Percentiles rank a stretch among this genome's conserved stretches.
These are phyloP conservation scores for Climacteris rufus DNA, from an alignment of 2,113 vertebrate species.

Conservation along the genomic window DNA sequence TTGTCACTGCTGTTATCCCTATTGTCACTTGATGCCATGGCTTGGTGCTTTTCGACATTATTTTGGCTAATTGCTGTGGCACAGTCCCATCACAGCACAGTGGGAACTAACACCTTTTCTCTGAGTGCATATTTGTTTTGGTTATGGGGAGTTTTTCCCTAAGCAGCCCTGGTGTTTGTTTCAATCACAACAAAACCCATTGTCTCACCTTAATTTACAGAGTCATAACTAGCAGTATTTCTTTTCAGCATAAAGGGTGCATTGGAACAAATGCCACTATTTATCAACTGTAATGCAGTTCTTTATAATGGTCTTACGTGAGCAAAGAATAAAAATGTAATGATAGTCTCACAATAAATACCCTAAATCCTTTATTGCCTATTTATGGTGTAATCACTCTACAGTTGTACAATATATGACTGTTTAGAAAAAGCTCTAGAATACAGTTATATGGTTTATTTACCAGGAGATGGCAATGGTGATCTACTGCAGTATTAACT, in stretches of 20 bases:
- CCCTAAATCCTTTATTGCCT: slow-evolving; percentile 63
- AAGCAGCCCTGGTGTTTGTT: slow-evolving; percentile 52
- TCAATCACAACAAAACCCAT: slow-evolving; percentile 62
- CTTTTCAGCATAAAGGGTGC: slow-evolving; percentile 52
- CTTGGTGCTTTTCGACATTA: slow-evolving; percentile 8
- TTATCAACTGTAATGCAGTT: slow-evolving; percentile 67
- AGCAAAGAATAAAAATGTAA: slow-evolving; percentile 66
- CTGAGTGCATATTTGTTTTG: not conserved
- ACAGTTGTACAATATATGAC: slow-evolving; percentile 40
- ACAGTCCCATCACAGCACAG: not conserved
- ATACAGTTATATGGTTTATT: slow-evolving; percentile 49
- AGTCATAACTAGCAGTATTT: slow-evolving; percentile 61
- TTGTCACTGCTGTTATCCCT: slow-evolving; percentile 31
- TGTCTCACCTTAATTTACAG: slow-evolving; percentile 68
- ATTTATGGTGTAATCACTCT: slow-evolving; percentile 59
- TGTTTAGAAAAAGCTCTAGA: slow-evolving; percentile 43
- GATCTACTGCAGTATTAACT: slow-evolving; percentile 64
- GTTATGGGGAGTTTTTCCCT: slow-evolving; percentile 12
- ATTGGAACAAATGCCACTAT: slow-evolving; percentile 62
- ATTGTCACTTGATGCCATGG: slow-evolving; percentile 13
- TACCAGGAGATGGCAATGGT: slow-evolving; percentile 80
- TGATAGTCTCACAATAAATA: slow-evolving; percentile 68
- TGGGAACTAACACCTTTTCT: not conserved
- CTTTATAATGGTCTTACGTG: slow-evolving; percentile 63
- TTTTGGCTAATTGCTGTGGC: not conserved